A percentile compares a stretch with the other conserved stretches of the same genome.
Evolutionary conservation across 2,797 vertebrate species (phyloP).

Genomic region (Gallinago stenura): DNA sequence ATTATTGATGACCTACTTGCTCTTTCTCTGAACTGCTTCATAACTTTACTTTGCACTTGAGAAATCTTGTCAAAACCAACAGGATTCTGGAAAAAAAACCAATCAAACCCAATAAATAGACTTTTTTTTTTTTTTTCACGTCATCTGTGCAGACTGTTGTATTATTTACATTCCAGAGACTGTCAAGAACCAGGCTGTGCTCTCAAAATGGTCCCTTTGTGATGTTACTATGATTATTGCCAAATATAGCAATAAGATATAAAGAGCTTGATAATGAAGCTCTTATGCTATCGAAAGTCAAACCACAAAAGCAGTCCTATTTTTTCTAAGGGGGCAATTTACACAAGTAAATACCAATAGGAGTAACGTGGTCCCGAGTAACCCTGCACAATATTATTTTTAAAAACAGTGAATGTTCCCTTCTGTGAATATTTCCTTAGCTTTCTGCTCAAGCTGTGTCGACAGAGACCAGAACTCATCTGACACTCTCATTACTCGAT

Average conservation of each 20-base stretch:
- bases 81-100: background rate
- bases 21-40: background rate
- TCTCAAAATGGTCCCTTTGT: background rate
- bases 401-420: fast-evolving
- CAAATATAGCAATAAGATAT: background rate
- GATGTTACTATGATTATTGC: background rate
- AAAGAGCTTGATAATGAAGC: background rate
- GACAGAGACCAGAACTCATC: background rate
- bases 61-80: background rate
- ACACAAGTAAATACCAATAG: background rate
- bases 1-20: background rate
- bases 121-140: background rate
- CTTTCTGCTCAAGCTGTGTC: background rate
- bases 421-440: background rate
- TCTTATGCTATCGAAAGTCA: background rate
- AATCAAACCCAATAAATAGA: background rate
- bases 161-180: background rate
- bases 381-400: background rate
- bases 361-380: background rate
- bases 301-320: background rate
- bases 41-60: background rate
- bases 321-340: background rate
- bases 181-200: background rate
- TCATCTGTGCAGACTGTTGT: background rate
- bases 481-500: background rate